Percentiles rank a stretch among this genome's conserved stretches.
These are phyloP conservation scores for Luidia sarsii DNA, from an alignment of 53 echinoderm and acorn worm species.

Conservation along the genomic window DNA sequence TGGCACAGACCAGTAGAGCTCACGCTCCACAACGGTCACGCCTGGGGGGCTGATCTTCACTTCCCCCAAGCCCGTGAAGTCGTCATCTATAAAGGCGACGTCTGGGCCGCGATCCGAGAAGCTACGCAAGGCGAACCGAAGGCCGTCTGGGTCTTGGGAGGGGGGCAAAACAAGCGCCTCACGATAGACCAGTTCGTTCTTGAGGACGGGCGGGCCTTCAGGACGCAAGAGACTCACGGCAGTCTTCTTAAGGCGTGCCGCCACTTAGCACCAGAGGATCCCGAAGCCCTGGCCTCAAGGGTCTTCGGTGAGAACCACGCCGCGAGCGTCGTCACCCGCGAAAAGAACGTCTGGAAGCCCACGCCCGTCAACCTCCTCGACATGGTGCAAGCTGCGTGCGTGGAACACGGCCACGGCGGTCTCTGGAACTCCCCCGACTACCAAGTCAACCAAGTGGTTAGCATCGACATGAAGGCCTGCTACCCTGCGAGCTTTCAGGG, in stretches of 20 bases:
- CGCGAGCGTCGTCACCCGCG: background rate
- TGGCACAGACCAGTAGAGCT: background rate
- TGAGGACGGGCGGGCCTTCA: too few species aligned
- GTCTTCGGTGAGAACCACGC: background rate
- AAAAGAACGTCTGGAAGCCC: slow-evolving; percentile 6
- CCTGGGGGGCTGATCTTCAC: background rate
- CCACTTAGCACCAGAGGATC: background rate
- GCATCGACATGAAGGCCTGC: slow-evolving; percentile 11
- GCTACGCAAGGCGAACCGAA: background rate
- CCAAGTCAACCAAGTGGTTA: background rate
- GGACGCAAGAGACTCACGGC: background rate
- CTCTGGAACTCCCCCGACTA: slow-evolving; percentile 4
- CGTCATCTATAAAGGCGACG: background rate
- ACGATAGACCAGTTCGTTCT: background rate
- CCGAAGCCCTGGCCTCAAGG: background rate
- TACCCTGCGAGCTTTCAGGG: slow-evolving; percentile 14
- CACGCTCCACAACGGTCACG: background rate
- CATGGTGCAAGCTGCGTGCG: background rate
- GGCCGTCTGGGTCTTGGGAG: too few species aligned
- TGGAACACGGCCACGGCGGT: slow-evolving; percentile 12
- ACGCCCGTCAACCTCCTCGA: slow-evolving; percentile 1
- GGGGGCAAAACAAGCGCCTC: too few species aligned
- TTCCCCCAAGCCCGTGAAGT: background rate
- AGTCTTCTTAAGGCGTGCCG: background rate
- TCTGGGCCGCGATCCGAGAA: background rate